Evolutionary conservation across 2,113 vertebrate genomes (phyloP), one percentile per base, ranked within the genome.

Genomic region (Okapia johnstoni): DNA sequence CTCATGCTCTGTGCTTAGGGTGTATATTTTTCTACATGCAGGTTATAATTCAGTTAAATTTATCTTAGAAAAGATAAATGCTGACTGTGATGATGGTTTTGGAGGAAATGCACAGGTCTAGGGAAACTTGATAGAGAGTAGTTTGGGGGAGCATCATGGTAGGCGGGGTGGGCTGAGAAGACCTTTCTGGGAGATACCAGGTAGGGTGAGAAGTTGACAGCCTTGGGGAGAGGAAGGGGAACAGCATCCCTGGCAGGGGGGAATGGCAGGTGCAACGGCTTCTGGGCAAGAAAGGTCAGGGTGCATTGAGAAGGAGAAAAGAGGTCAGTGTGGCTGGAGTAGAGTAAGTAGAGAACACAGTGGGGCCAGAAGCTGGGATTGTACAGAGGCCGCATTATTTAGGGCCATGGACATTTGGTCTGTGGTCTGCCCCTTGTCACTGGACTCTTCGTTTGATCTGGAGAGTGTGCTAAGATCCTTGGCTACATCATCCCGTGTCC

Each of bases 371-470:
- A 87, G 54, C 21, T 4, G n/a, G 16, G 8, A 66, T 13, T 0
- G 0, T 16, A 12, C 23, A 36, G 57, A 30, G 33, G 17, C 23
- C 4, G 4, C 2, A 6, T 54, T n/a, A 16, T 4, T 6, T 0
- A 6, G 66, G 14, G 9, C 21, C 36, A 17, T 26, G 9, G 30
- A 4, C 23, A 9, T 25, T 60, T 23, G 5, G 13, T 76, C 55
- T 83, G 11, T 86, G 63, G 57, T 25, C 73, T 80, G 16, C 7
- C 11, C n/a, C 21, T 46, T 60, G n/a, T 58, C 19, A 13, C 11
- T 50, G 13, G n/a, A 60, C 13, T 91, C 46, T 50, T 63, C 26
- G 80, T 90, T 73, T 36, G 12, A 57, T 23, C n/a, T 25, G 28
- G 66, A 80, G 25, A 25, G 9, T 12, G 0, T 11, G 46, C 43